A percentile compares a stretch with the other conserved stretches of the same genome.
phyloP scores from a whole-genome alignment of 2,113 vertebrate genomes.

The Peromyscus californicus region DNA sequence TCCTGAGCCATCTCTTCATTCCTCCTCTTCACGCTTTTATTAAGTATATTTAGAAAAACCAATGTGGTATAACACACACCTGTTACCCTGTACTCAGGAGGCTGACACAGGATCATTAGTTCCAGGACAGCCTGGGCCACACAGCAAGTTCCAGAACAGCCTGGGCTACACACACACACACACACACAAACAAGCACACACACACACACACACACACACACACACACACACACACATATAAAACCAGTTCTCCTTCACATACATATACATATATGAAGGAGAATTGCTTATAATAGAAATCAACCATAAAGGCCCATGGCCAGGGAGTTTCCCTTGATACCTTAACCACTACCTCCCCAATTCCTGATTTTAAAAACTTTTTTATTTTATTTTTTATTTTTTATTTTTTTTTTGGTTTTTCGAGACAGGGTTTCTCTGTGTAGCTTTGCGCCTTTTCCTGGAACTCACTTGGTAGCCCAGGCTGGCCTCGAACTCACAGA shows the following conservation, averaged over 20 bases:
- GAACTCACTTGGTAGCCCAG: too few relatives aligned
- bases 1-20: background rate
- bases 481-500: too few relatives aligned
- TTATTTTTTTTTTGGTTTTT: too few relatives aligned
- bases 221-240: background rate
- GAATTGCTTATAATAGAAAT: constrained; percentile 55
- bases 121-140: background rate
- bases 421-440: too few relatives aligned
- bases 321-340: constrained; percentile 18
- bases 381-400: too few relatives aligned
- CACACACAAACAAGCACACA: background rate
- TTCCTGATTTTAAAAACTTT: constrained; percentile 38
- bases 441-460: too few relatives aligned
- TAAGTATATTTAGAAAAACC: constrained; percentile 53
- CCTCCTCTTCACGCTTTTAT: constrained; percentile 11
- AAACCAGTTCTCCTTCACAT: background rate
- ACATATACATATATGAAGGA: background rate
- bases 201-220: background rate
- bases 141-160: background rate
- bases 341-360: background rate
- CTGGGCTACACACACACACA: background rate
- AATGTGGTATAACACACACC: background rate
- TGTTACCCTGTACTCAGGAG: background rate
- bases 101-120: background rate
- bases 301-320: background rate